Evolutionary conservation across 2,797 vertebrate species (phyloP).

Genomic region (Epinephelus awoara): DNA sequence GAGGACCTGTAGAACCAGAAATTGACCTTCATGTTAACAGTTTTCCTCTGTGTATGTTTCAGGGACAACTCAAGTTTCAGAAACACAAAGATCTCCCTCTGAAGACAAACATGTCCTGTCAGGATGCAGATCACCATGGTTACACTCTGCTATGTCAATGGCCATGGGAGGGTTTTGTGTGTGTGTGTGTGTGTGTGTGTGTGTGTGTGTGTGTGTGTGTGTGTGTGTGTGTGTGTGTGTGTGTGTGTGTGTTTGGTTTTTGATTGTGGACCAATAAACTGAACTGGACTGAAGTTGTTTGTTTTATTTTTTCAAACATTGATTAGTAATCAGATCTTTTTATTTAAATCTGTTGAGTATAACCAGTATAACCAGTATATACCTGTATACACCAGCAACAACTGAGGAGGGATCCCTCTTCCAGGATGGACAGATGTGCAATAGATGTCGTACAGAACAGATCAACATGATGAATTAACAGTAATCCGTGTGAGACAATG

Average conservation of each 20-base stretch:
- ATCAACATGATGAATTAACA: too few relatives aligned
- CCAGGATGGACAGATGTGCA: too few relatives aligned
- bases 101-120: constrained; percentile 38
- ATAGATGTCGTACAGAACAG: too few relatives aligned
- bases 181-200: constrained; percentile 3
- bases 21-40: too few relatives aligned
- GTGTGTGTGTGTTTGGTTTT: constrained; percentile 18
- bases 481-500: too few relatives aligned
- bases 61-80: constrained; percentile 88
- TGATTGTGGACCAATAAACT: constrained; percentile 28
- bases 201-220: constrained; percentile 20
- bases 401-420: too few relatives aligned
- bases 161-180: not conserved
- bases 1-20: too few relatives aligned
- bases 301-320: not conserved
- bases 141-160: not conserved
- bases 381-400: too few relatives aligned
- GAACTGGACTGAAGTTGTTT: constrained; percentile 12
- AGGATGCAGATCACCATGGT: not conserved
- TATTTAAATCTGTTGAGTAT: too few relatives aligned
- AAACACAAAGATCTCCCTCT: constrained; percentile 86
- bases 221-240: constrained; percentile 23
- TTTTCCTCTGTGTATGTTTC: constrained; percentile 25
- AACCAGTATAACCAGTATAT: not conserved
- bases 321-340: not conserved